phyloP scores from a whole-genome alignment of 2,113 vertebrate species.

The Myrmecophaga tridactyla region DNA sequence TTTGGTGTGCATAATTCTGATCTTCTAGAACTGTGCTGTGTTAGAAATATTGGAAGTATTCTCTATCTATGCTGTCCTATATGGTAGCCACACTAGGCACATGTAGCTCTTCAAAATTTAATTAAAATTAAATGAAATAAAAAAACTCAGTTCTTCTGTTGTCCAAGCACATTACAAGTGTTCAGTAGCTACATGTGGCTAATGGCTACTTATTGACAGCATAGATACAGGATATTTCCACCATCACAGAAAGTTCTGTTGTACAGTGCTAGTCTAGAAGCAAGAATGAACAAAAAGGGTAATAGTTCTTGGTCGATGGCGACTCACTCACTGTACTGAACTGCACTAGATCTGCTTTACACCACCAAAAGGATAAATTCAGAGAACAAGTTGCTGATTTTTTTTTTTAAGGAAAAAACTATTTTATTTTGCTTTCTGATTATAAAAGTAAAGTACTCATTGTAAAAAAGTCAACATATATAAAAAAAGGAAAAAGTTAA shows the following conservation, averaged over 20 bases:
- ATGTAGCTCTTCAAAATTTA: background rate
- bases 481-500: no score
- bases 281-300: slow-evolving; percentile 62
- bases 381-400: slow-evolving; percentile 5
- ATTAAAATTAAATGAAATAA: background rate
- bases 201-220: background rate
- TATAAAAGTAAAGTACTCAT: background rate
- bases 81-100: background rate
- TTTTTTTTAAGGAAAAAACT: background rate
- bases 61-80: background rate
- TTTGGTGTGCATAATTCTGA: background rate
- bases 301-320: slow-evolving; percentile 80
- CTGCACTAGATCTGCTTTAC: slow-evolving; percentile 22
- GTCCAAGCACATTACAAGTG: background rate
- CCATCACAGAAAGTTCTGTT: background rate
- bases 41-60: background rate
- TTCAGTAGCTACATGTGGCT: background rate
- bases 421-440: slow-evolving; percentile 8
- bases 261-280: slow-evolving; percentile 57
- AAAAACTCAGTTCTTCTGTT: background rate
- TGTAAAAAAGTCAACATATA: background rate
- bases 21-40: background rate
- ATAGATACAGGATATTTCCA: background rate
- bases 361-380: background rate
- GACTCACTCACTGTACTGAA: slow-evolving; percentile 28